These are phyloP conservation scores for Trichoplusia ni DNA, from an alignment of 1,140 invertebrate species.

Conservation along the genomic window DNA sequence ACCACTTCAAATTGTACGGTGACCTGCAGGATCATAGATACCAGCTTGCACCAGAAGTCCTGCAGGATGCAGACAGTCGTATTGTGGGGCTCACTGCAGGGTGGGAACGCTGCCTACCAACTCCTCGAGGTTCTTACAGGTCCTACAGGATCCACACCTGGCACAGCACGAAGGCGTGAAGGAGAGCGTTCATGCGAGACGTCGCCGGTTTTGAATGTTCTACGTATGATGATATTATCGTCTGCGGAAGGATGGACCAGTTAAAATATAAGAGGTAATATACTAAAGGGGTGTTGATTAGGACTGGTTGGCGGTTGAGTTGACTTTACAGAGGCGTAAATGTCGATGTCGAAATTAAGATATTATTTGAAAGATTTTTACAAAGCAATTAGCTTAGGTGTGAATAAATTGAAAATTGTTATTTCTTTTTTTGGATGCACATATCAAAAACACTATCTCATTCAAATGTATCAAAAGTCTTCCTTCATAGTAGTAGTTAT, in stretches of 20 bases:
- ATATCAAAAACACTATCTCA: too few relatives aligned
- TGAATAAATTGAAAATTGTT: too few relatives aligned
- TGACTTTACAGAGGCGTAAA: conserved; percentile 4
- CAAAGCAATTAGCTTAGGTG: too few relatives aligned
- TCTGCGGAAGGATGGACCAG: conserved; percentile 54
- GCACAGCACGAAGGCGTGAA: conserved; percentile 91
- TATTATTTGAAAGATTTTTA: too few relatives aligned
- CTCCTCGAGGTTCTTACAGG: conserved; percentile 98
- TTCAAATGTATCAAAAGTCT: too few relatives aligned
- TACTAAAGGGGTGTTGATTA: background rate
- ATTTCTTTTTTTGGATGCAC: too few relatives aligned
- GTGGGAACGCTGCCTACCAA: conserved; percentile 86
- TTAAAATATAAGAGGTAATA: background rate
- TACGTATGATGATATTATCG: conserved; percentile 96
- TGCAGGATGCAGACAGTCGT: conserved; percentile 92
- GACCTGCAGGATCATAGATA: conserved; percentile 96
- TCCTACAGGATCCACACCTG: conserved; percentile 99
- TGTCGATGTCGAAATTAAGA: too few relatives aligned
- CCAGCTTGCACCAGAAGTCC: conserved; percentile 99
- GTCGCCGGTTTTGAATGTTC: conserved; percentile 96
- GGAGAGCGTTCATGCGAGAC: conserved; percentile 95
- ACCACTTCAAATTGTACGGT: conserved; percentile 96
- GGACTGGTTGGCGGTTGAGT: too few relatives aligned
- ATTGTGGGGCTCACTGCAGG: conserved; percentile 86
- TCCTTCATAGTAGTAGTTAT: too few relatives aligned